These are phyloP conservation scores for Eristalis arbustorum DNA, from an alignment of 2,888 invertebrate species.

Conservation along the genomic window DNA sequence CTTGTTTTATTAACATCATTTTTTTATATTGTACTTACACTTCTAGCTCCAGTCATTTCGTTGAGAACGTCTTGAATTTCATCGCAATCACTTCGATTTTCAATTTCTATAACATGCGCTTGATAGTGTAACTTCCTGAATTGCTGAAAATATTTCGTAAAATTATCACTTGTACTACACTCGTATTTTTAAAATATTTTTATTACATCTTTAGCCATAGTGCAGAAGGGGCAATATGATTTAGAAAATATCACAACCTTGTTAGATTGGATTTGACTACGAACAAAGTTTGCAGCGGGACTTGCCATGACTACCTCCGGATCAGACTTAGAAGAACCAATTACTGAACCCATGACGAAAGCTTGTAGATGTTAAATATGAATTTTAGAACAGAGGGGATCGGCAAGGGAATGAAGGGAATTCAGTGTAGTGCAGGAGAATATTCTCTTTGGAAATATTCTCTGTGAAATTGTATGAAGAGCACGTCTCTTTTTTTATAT, in stretches of 20 bases:
- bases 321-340: slow-evolving; percentile 70
- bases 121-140: slow-evolving; percentile 87
- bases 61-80: slow-evolving; percentile 90
- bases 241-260: slow-evolving; percentile 95
- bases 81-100: slow-evolving; percentile 87
- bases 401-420: not conserved
- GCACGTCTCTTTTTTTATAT: not conserved
- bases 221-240: slow-evolving; percentile 93
- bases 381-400: not conserved
- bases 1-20: not conserved
- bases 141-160: slow-evolving; percentile 81
- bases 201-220: slow-evolving; percentile 93
- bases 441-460: not conserved
- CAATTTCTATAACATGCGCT: slow-evolving; percentile 89
- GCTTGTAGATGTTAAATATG: not conserved
- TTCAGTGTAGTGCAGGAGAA: not conserved
- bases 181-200: slow-evolving; percentile 72
- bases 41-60: slow-evolving; percentile 90
- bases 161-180: not conserved
- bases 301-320: slow-evolving; percentile 74
- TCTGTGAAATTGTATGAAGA: not conserved
- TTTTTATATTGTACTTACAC: slow-evolving; percentile 82
- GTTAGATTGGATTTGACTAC: slow-evolving; percentile 85
- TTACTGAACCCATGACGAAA: slow-evolving; percentile 74
- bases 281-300: slow-evolving; percentile 80